phyloP scores from a whole-genome alignment of 2,113 vertebrate species.

The Passer domesticus region DNA sequence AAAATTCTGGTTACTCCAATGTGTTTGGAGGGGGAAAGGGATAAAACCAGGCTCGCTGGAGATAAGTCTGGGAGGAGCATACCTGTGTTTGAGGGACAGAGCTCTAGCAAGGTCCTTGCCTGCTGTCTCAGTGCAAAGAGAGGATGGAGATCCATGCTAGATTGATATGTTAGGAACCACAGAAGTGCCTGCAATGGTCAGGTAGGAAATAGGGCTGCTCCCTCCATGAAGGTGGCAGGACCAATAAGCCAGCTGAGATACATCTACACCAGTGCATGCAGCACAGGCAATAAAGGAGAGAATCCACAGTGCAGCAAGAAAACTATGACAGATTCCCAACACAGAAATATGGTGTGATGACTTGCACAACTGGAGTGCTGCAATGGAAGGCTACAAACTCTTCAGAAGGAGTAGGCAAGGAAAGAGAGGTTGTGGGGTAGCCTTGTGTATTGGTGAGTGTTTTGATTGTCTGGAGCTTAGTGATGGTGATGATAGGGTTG shows the following conservation, averaged over 20 bases:
- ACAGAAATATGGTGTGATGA: neutral
- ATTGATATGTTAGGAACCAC: neutral
- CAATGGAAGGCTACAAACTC: neutral
- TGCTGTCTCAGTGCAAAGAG: neutral
- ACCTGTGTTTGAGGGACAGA: neutral
- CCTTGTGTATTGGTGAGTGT: neutral
- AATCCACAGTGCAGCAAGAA: neutral
- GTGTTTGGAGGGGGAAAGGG: neutral
- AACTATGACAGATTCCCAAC: neutral
- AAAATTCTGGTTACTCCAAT: neutral
- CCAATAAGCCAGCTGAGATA: neutral
- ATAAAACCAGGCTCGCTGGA: neutral
- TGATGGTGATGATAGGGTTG: neutral
- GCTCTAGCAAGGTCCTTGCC: accelerated
- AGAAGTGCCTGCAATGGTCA: neutral
- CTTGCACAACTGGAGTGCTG: neutral
- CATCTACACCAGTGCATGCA: neutral
- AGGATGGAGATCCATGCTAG: neutral
- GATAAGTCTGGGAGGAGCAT: neutral
- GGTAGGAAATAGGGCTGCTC: neutral
- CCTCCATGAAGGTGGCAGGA: neutral
- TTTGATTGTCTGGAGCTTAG: neutral
- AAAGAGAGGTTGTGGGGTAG: neutral
- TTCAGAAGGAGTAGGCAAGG: neutral
- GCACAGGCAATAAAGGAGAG: neutral